These are phyloP conservation scores for Megalops cyprinoides DNA, from an alignment of 2,797 vertebrate species.

Conservation along the genomic window DNA sequence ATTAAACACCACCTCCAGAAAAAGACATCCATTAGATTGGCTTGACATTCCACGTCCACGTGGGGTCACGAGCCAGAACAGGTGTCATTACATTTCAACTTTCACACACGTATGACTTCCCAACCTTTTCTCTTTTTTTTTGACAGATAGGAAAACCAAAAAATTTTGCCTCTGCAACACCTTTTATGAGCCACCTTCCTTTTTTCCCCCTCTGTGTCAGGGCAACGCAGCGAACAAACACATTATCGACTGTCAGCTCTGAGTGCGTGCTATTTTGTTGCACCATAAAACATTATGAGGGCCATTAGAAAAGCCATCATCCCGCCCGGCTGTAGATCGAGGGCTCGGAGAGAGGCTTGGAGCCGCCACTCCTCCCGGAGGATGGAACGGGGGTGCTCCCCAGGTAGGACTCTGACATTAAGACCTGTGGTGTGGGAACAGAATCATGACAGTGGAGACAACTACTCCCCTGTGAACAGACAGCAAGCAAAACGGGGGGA, in stretches of 20 bases:
- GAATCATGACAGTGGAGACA: background rate
- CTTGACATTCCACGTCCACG: background rate
- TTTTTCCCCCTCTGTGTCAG: constrained; percentile 28
- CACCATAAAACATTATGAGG: constrained; percentile 61
- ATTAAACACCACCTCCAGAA: background rate
- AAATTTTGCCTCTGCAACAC: constrained; percentile 21
- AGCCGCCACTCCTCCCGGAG: background rate
- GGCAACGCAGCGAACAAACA: constrained; percentile 23
- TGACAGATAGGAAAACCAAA: background rate
- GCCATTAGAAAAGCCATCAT: constrained; percentile 58
- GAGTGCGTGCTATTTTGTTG: constrained; percentile 59
- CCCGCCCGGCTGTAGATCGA: constrained; percentile 38
- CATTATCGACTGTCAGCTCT: constrained; percentile 46
- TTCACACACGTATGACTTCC: background rate
- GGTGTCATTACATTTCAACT: background rate
- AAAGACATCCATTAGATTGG: background rate
- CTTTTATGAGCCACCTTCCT: constrained; percentile 43
- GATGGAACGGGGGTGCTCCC: constrained; percentile 12
- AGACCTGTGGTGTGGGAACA: constrained; percentile 19
- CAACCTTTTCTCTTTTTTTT: background rate
- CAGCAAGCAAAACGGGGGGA: background rate
- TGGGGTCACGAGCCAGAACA: background rate
- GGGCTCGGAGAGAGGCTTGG: constrained; percentile 8
- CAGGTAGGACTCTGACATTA: constrained; percentile 35
- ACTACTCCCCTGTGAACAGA: background rate